Conservation (phyloP, 2,113 vertebrate species). For the Sialia sialis region DNA sequence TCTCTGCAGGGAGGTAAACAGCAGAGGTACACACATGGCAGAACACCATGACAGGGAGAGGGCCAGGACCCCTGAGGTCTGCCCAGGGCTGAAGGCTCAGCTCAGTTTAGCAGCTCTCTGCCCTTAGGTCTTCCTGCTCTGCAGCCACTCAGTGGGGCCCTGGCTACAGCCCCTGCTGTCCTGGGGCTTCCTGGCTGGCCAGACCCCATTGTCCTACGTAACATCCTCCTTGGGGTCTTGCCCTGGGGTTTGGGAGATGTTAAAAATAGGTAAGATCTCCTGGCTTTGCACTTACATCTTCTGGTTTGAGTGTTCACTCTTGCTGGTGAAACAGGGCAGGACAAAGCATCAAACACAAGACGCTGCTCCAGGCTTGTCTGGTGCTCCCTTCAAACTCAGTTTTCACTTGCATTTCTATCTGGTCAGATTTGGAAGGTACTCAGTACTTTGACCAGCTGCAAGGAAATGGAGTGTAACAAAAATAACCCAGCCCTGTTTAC, state of each 20-base stretch:
- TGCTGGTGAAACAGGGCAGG: neutral
- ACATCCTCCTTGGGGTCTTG: neutral
- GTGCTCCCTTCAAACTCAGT: neutral
- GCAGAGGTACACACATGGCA: neutral
- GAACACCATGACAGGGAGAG: neutral
- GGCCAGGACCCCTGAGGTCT: neutral
- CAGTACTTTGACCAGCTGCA: neutral
- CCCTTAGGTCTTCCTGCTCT: neutral
- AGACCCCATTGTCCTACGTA: neutral
- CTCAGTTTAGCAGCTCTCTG: neutral
- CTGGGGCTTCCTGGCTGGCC: neutral
- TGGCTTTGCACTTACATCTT: neutral
- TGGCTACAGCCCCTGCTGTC: accelerated
- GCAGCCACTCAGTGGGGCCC: accelerated
- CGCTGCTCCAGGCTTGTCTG: neutral
- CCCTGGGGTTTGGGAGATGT: neutral
- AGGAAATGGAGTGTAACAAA: neutral
- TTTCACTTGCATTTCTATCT: neutral
- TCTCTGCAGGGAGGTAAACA: neutral
- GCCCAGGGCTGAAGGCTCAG: neutral
- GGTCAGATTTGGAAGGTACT: neutral
- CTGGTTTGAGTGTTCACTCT: neutral
- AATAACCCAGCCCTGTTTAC: neutral
- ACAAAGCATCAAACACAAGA: neutral
- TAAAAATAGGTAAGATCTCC: neutral